Evolutionary conservation across 1,140 invertebrate genomes (phyloP), one percentile per base, ranked within the genome.

Genomic region (Melitaea cinxia): DNA sequence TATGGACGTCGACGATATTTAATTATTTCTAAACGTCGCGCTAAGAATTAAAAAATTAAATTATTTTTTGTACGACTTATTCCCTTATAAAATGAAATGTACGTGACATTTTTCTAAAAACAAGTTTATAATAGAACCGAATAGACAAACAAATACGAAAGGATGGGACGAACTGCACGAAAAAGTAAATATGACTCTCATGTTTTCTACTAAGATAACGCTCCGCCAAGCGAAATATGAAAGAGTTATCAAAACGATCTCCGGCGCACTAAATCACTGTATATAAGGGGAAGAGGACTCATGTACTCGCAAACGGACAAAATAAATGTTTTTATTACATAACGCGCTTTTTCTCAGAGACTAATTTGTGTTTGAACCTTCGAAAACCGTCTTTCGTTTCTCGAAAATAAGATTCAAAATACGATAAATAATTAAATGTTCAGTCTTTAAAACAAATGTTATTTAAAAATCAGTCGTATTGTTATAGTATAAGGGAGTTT

Each of bases 301-400:
- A 79, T 89, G 84, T 91, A 88, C 88, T 88, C 78, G 75, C 81
- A 89, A 87, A 87, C 85, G 85, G 77, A 83, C 81, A 88, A 88
- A 90, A 90, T 88, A 89, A 88, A 89, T 87, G 85, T 89, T 89
- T 89, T 89, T 87, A 89, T 91, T 91, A 91, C 86, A 91, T 91
- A 89, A 87, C 85, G 80, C 81, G 83, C 79, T 78, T 88, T 87
- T 90, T 87, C 88, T 90, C 86, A 76, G 82, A 85, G 80, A 79
- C 83, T 83, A 78, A 85, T 85, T 80, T 75, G 26, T 54, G 10
- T 9, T 37, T 17, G 3, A 19, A 62, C 37, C 6, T 10, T 53
- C n/a, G 14, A 78, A 78, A 78, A 63, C 10, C 21, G 24, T 26
- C 74, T 68, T 77, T 74, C 59, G 21, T 24, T 0, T 5, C 7